Evolutionary conservation across 2,113 vertebrate species (phyloP).

Genomic region (Poeciliopsis prolifica): DNA sequence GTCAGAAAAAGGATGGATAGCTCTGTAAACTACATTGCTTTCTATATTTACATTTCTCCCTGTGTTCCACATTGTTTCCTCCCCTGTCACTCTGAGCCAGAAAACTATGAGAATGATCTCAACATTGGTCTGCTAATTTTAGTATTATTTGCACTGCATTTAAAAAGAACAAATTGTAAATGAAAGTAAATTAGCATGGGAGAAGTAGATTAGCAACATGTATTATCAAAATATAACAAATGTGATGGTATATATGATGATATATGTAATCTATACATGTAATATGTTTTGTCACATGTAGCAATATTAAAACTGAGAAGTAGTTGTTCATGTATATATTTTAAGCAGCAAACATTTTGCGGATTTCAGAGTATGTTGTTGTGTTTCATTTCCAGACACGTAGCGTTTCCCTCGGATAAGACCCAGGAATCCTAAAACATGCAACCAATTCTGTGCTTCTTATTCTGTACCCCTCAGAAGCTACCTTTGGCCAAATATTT

Average conservation of each 20-base stretch:
- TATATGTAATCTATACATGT: no score
- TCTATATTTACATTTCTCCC: constrained; percentile 83
- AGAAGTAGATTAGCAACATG: constrained; percentile 43
- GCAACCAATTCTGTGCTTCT: constrained; percentile 35
- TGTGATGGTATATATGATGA: no score
- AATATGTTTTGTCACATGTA: background rate
- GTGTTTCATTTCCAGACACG: constrained; percentile 49
- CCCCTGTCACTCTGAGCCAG: constrained; percentile 87
- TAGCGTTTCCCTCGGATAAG: constrained; percentile 33
- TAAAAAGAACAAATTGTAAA: constrained; percentile 89
- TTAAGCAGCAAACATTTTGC: constrained; percentile 20
- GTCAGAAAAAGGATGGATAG: constrained; percentile 19
- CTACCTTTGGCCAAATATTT: constrained; percentile 72
- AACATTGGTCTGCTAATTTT: constrained; percentile 88
- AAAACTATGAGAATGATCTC: constrained; percentile 79
- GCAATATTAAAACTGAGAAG: constrained; percentile 1
- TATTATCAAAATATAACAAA: constrained; percentile 19
- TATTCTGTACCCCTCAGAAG: constrained; percentile 54
- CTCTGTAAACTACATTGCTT: constrained; percentile 32
- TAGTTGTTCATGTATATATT: constrained; percentile 8
- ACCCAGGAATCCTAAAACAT: constrained; percentile 46
- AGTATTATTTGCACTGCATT: constrained; percentile 91
- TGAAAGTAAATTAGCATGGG: constrained; percentile 74
- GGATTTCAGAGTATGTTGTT: constrained; percentile 20
- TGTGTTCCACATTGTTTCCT: constrained; percentile 89